Conservation (phyloP, 2,797 vertebrate species). For the Sphenodon punctatus region DNA sequence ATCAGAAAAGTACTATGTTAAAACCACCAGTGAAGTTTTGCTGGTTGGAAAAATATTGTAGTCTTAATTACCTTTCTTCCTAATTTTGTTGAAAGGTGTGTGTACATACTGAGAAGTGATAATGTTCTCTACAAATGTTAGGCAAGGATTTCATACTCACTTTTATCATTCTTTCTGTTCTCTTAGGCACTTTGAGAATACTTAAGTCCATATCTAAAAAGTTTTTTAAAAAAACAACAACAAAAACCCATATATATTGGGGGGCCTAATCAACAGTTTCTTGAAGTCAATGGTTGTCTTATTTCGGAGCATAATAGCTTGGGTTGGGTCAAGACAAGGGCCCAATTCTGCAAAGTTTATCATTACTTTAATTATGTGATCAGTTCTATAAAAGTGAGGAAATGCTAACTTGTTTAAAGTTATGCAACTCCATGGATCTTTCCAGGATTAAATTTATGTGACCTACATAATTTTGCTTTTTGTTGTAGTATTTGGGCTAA, state of each 20-base stretch:
- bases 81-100: slow-evolving; percentile 23
- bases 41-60: slow-evolving; percentile 18
- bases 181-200: not conserved
- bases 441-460: not conserved
- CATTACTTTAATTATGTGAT: not conserved
- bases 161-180: not conserved
- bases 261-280: not conserved
- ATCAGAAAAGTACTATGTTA: not conserved
- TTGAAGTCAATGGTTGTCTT: not conserved
- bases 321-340: not conserved
- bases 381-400: not conserved
- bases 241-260: not conserved
- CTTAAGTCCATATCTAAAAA: not conserved
- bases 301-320: not conserved
- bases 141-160: not conserved
- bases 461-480: not conserved
- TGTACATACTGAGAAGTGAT: not conserved
- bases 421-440: not conserved
- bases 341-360: accelerated
- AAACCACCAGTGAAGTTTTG: not conserved
- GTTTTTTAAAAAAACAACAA: too few relatives aligned
- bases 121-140: not conserved
- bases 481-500: not conserved
- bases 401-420: not conserved
- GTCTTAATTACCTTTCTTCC: slow-evolving; percentile 13